These are phyloP conservation scores for Artemisiospiza belli DNA, from an alignment of 2,113 vertebrate species.

Conservation along the genomic window DNA sequence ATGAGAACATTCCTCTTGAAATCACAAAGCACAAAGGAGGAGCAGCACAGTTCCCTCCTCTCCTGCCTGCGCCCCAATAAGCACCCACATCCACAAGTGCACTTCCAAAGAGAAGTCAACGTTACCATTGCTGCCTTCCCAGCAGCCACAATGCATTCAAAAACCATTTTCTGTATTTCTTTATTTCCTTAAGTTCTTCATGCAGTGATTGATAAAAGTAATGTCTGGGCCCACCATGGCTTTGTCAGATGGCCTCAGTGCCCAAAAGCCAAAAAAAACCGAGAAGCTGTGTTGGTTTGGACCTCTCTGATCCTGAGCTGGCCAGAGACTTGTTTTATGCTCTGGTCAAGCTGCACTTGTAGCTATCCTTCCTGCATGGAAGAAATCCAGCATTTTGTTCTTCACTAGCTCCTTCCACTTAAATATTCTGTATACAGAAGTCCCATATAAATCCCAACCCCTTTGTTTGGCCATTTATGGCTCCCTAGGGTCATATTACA, in stretches of 20 bases:
- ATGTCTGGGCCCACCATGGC: neutral
- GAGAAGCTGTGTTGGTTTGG: neutral
- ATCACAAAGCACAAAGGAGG: neutral
- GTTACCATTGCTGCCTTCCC: neutral
- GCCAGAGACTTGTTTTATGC: neutral
- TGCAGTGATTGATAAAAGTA: neutral
- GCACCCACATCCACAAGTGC: no score
- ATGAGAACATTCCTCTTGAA: neutral
- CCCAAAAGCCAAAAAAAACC: neutral
- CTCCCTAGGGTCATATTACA: constrained; percentile 40
- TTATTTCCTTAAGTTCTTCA: neutral
- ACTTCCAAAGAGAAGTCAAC: neutral
- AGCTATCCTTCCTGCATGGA: neutral
- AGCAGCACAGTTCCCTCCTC: neutral
- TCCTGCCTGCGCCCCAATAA: neutral
- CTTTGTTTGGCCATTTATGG: constrained; percentile 18
- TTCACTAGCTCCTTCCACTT: neutral
- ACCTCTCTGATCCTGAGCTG: neutral
- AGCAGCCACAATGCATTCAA: neutral
- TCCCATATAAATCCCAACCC: neutral
- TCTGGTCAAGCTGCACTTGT: neutral
- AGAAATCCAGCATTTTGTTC: neutral
- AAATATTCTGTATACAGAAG: neutral
- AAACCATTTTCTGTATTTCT: neutral
- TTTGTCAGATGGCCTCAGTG: neutral